A percentile compares a stretch with the other conserved stretches of the same genome.
phyloP scores from a whole-genome alignment of 2,797 vertebrate species.

The Anguilla anguilla region DNA sequence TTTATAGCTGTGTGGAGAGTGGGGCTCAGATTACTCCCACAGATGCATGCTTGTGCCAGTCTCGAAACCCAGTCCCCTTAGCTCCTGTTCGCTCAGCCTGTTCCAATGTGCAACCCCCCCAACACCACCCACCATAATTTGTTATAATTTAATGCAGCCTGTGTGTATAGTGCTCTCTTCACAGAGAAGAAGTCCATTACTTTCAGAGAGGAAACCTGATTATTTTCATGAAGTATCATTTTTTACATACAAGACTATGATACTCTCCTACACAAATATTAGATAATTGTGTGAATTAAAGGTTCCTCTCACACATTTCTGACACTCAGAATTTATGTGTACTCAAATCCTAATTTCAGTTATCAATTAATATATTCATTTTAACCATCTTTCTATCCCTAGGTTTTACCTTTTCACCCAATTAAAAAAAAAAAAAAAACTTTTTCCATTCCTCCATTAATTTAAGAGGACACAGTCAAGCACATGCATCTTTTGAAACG shows the following conservation, averaged over 20 bases:
- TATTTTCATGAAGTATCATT: not conserved
- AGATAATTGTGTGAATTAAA: not conserved
- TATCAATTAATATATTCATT: not conserved
- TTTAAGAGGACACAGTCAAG: not conserved
- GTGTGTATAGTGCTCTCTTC: no score
- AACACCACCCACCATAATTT: no score
- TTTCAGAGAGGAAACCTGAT: no score
- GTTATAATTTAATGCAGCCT: no score
- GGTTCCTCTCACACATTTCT: not conserved
- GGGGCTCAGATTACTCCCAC: not conserved
- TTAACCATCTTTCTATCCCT: not conserved
- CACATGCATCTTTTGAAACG: not conserved
- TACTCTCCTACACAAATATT: not conserved
- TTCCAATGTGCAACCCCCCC: no score
- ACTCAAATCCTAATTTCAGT: not conserved
- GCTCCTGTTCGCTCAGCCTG: not conserved
- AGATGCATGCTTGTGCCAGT: not conserved
- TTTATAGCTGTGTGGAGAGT: conserved; percentile 13
- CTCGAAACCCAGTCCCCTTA: not conserved
- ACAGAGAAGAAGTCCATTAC: no score
- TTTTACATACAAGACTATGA: not conserved
- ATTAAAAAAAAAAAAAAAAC: no score
- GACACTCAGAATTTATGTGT: not conserved
- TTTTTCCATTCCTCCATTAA: not conserved
- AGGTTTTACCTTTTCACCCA: not conserved